Conservation (phyloP, 2,888 invertebrate species). For the Rosalia funebris region DNA sequence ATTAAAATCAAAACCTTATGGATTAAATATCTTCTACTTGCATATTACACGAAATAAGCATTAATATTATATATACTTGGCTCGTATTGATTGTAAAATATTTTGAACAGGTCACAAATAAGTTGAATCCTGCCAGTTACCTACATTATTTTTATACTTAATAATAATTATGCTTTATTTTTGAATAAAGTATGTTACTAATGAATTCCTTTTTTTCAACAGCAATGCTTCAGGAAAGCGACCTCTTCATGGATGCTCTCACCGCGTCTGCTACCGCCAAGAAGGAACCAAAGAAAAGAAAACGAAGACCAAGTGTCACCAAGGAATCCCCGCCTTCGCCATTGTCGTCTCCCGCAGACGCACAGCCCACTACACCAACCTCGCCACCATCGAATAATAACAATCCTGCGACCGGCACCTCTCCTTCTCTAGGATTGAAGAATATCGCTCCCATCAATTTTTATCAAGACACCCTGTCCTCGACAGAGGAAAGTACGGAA, state of each 20-base stretch:
- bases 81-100: too few species aligned
- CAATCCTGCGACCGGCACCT: conserved; percentile 45
- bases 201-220: conserved; percentile 51
- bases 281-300: conserved; percentile 82
- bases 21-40: too few species aligned
- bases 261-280: conserved; percentile 79
- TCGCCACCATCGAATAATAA: conserved; percentile 47
- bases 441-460: conserved; percentile 76
- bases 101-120: background rate
- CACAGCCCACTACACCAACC: conserved; percentile 43
- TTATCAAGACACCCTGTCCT: conserved; percentile 86
- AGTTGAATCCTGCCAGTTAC: background rate
- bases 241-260: conserved; percentile 93
- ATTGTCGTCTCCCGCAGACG: conserved; percentile 54
- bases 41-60: too few species aligned
- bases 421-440: conserved; percentile 60
- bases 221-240: conserved; percentile 88
- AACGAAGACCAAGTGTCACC: conserved; percentile 76
- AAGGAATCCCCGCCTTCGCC: conserved; percentile 67
- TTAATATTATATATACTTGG: background rate
- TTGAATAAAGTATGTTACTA: too few species aligned
- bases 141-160: background rate
- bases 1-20: too few species aligned
- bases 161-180: too few species aligned
- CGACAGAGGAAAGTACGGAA: conserved; percentile 56